Base-by-base conservation (phyloP, 2,113 vertebrate species). In the Myotis davidii region DNA sequence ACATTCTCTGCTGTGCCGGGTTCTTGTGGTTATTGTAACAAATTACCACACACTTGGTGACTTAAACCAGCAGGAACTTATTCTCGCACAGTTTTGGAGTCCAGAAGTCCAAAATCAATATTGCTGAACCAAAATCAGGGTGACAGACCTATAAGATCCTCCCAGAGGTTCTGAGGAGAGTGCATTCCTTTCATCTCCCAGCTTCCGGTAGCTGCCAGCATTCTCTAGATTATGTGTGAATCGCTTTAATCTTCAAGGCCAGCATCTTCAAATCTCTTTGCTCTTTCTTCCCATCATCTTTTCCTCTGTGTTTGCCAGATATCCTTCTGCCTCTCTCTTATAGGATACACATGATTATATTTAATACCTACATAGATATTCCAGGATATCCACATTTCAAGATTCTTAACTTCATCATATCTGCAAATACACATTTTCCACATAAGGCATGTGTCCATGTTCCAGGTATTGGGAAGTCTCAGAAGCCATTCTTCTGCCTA, bases 141-240 rank as follows among this genome's bases (percentile, higher is more conserved):
- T 21, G 16, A 12, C 21, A 42, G 67, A 52, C 5, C 21, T 8
- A 29, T 1, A 11, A 14, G 29, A 9, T 64, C 4, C 34, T 25
- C 12, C 4, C 11, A 21, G 16, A 87, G 21, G 3, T 1, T 23
- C 23, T 25, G 11, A 7, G 18, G 13, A 59, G 34, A 82, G 48
- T 59, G 2, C 0, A 0, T 7, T 74, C 18, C 45, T 67, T n/a
- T 27, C 7, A 9, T 13, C 6, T 48, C 73, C 39, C 4, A 21
- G 1, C 7, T 86, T 34, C n/a, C 9, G 5, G 18, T 37, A 27
- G 11, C 11, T 39, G 20, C 1, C 32, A 81, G 34, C 7, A 23
- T 61, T 70, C 14, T 10, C 9, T 32, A 37, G 6, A 6, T 74
- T 48, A 6, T 21, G 25, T 7, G 1, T 27, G 32, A 54, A 21